phyloP scores from a whole-genome alignment of 2,888 invertebrate species.

The Microplitis deprimator region DNA sequence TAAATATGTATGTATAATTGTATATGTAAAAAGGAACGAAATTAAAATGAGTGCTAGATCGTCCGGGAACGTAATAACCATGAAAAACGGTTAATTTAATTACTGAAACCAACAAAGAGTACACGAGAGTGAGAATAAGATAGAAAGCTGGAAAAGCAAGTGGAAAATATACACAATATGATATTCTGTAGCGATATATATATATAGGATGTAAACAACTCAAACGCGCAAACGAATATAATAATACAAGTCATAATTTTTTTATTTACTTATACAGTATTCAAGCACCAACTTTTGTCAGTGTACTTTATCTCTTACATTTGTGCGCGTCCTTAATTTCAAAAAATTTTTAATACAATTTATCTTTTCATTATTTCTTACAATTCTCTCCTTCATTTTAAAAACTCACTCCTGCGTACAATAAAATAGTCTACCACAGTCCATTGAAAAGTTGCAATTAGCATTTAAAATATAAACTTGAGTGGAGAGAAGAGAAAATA shows the following conservation, averaged over 20 bases:
- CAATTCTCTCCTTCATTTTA: slow-evolving; percentile 38
- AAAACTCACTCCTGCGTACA: slow-evolving; percentile 43
- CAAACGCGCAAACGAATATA: neutral
- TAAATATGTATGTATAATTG: neutral
- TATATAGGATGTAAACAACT: neutral
- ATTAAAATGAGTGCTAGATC: slow-evolving; percentile 15
- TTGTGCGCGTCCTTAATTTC: slow-evolving; percentile 54
- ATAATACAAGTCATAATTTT: neutral
- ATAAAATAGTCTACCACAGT: slow-evolving; percentile 59
- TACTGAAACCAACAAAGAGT: slow-evolving; percentile 33
- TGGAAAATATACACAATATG: slow-evolving; percentile 26
- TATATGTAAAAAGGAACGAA: neutral
- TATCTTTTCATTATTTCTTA: slow-evolving; percentile 60
- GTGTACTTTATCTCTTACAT: slow-evolving; percentile 3
- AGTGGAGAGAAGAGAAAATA: slow-evolving; percentile 40
- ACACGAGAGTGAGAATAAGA: slow-evolving; percentile 5
- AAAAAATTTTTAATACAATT: slow-evolving; percentile 57
- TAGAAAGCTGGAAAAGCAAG: slow-evolving; percentile 10
- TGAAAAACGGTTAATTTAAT: slow-evolving; percentile 48
- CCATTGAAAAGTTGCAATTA: slow-evolving; percentile 71
- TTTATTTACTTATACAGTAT: neutral
- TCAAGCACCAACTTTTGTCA: neutral
- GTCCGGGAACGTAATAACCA: slow-evolving; percentile 23
- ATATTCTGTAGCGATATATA: slow-evolving; percentile 34
- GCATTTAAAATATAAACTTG: slow-evolving; percentile 69